Evolutionary conservation across 2,113 vertebrate species (phyloP).

Genomic region (Tor tambroides): DNA sequence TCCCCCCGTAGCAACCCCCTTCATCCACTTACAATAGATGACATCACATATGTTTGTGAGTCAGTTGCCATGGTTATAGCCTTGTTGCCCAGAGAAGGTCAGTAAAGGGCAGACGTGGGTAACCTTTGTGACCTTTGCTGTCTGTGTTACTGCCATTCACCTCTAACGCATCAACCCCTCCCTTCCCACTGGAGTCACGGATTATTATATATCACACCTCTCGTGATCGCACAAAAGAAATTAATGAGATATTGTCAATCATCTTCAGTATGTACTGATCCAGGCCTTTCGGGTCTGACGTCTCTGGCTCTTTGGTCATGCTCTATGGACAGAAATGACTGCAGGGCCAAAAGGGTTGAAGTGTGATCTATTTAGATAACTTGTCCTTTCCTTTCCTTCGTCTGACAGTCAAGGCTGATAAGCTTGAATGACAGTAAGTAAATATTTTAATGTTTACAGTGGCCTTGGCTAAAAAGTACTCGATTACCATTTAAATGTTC

Average conservation of each 20-base stretch:
- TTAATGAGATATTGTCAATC: not conserved
- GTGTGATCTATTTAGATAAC: conserved; percentile 64
- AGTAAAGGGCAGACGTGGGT: conserved; percentile 45
- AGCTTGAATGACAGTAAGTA: conserved; percentile 60
- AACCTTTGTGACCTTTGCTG: conserved; percentile 55
- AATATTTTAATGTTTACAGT: conserved; percentile 60
- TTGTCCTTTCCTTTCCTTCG: conserved; percentile 35
- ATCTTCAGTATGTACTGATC: not conserved
- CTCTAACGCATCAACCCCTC: conserved; percentile 23
- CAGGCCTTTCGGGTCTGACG: not conserved
- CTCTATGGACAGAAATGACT: conserved; percentile 53
- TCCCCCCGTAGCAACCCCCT: conserved; percentile 35
- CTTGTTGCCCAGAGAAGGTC: conserved; percentile 50
- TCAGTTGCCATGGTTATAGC: conserved; percentile 59
- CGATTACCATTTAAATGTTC: conserved; percentile 35
- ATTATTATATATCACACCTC: not conserved
- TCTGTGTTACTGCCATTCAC: conserved; percentile 54
- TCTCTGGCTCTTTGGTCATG: conserved; percentile 44
- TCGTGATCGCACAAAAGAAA: not conserved
- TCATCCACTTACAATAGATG: conserved; percentile 34
- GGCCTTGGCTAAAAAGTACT: conserved; percentile 50
- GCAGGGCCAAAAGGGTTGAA: conserved; percentile 46
- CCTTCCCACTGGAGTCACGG: not conserved
- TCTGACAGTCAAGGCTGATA: conserved; percentile 47
- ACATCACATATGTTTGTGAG: conserved; percentile 58